These are phyloP conservation scores for Dryobota labecula DNA, from an alignment of 2,888 invertebrate species.

Conservation along the genomic window DNA sequence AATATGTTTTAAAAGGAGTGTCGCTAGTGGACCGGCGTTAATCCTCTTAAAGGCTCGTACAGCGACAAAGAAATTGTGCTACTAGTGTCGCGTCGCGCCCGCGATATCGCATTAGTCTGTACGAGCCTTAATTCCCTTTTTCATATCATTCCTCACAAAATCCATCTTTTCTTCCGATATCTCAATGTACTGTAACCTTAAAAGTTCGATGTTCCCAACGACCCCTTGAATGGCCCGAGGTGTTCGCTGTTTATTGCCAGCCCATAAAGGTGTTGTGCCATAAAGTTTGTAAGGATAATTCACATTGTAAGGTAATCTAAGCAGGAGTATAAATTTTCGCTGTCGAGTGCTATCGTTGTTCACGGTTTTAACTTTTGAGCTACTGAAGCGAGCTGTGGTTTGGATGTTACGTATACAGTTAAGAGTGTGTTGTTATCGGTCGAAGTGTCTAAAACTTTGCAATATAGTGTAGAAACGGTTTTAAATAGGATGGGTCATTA, in stretches of 20 bases:
- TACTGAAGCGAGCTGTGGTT: constrained; percentile 23
- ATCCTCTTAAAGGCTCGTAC: no score
- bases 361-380: constrained; percentile 44
- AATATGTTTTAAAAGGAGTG: no score
- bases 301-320: constrained; percentile 53
- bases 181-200: background rate
- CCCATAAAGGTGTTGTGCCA: constrained; percentile 67
- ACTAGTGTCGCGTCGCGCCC: no score
- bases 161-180: background rate
- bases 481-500: background rate
- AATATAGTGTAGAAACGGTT: background rate
- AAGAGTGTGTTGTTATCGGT: constrained; percentile 14
- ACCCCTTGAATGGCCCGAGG: constrained; percentile 63
- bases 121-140: no score
- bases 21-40: no score
- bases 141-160: background rate
- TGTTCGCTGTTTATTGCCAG: constrained; percentile 69
- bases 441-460: constrained; percentile 19
- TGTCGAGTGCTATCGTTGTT: constrained; percentile 42
- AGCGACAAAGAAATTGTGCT: no score
- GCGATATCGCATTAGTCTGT: no score
- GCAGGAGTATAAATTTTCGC: constrained; percentile 49
- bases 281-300: constrained; percentile 59
- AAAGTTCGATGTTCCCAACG: constrained; percentile 48
- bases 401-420: constrained; percentile 14